Percentiles rank a stretch among this genome's conserved stretches.
These are phyloP conservation scores for Sebastiscus tertius DNA, from an alignment of 2,797 vertebrate species.

Conservation along the genomic window DNA sequence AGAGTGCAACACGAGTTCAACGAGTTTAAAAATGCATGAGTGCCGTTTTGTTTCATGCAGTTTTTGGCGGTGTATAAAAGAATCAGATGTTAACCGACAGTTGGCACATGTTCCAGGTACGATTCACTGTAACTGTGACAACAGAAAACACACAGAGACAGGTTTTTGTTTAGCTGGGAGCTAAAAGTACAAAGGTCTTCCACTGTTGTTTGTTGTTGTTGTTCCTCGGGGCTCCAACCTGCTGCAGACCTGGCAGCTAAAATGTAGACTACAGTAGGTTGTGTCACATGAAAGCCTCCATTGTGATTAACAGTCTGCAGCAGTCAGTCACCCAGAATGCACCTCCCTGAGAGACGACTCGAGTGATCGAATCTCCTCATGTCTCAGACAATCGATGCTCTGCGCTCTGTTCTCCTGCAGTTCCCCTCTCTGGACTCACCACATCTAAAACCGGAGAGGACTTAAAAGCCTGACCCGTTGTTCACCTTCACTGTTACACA, in stretches of 20 bases:
- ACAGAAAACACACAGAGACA: background rate
- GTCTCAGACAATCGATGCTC: background rate
- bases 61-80: background rate
- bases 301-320: background rate
- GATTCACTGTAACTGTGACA: background rate
- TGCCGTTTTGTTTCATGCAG: background rate
- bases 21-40: conserved; percentile 11
- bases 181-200: background rate
- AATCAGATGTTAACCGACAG: background rate
- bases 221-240: background rate
- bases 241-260: background rate
- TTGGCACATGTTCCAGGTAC: background rate
- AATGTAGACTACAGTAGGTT: background rate
- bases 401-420: background rate
- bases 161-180: background rate
- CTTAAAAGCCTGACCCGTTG: background rate
- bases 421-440: background rate
- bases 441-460: background rate
- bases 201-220: background rate
- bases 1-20: background rate
- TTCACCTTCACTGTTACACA: conserved; percentile 8
- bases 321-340: conserved; percentile 9
- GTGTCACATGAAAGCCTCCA: background rate
- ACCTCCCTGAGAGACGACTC: conserved; percentile 4
- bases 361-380: conserved; percentile 7